Evolutionary conservation across 1,140 invertebrate genomes (phyloP).

Genomic region (Metopolophium dirhodum): DNA sequence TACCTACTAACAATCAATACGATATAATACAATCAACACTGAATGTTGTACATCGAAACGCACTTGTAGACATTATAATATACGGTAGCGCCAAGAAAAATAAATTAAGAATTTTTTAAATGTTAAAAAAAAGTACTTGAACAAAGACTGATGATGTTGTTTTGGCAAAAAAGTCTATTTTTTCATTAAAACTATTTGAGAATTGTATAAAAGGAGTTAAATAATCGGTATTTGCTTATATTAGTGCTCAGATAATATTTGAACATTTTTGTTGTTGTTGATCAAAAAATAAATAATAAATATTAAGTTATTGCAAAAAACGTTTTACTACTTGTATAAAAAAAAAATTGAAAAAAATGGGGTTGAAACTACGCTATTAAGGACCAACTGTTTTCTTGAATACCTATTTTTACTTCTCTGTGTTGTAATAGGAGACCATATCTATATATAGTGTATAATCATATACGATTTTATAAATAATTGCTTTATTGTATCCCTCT

Average conservation of each 20-base stretch:
- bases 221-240: conserved; percentile 57
- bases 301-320: conserved; percentile 56
- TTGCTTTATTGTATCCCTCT: conserved; percentile 43
- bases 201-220: conserved; percentile 58
- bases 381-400: conserved; percentile 57
- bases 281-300: conserved; percentile 51
- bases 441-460: conserved; percentile 54
- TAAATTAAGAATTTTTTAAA: conserved; percentile 57
- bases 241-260: conserved; percentile 58
- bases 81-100: conserved; percentile 55
- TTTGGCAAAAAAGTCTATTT: conserved; percentile 57
- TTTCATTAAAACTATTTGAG: conserved; percentile 58
- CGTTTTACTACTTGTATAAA: conserved; percentile 54
- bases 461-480: conserved; percentile 26
- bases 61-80: conserved; percentile 52
- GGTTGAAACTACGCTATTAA: conserved; percentile 54
- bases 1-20: not conserved
- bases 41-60: conserved; percentile 40
- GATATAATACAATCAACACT: conserved; percentile 6
- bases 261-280: conserved; percentile 57
- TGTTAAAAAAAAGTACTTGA: conserved; percentile 57
- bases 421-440: conserved; percentile 55
- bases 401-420: conserved; percentile 57
- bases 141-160: conserved; percentile 57
- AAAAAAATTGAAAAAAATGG: conserved; percentile 44